Conservation (phyloP, 2,797 vertebrate genomes). For the Sebastes minor region DNA sequence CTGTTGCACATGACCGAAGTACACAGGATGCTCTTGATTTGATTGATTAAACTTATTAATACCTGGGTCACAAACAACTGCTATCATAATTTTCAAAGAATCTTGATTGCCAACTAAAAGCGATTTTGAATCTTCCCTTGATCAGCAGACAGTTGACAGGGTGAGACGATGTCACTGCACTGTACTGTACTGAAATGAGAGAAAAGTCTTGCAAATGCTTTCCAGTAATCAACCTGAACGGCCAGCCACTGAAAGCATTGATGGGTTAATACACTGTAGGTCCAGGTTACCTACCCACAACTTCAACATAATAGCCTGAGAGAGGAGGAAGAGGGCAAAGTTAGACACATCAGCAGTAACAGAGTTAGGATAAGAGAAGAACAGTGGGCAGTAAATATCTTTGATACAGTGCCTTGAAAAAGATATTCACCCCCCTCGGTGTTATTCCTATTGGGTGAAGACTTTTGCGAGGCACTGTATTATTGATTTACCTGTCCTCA, state of each 20-base stretch:
- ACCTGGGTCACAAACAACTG: neutral
- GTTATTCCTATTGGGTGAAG: neutral
- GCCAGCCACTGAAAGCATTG: conserved; percentile 71
- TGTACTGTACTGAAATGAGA: conserved; percentile 21
- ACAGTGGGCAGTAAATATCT: conserved; percentile 13
- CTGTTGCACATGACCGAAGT: neutral
- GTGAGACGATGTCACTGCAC: conserved; percentile 35
- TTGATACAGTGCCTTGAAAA: neutral
- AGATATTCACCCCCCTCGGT: neutral
- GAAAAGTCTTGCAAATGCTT: conserved; percentile 73
- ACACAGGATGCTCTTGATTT: neutral
- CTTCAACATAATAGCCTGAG: conserved; percentile 80
- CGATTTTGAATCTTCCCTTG: conserved; percentile 40
- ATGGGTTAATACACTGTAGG: conserved; percentile 14
- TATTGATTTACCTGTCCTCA: neutral
- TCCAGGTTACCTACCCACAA: conserved; percentile 81
- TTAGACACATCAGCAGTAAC: conserved; percentile 68
- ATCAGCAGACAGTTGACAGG: conserved; percentile 28
- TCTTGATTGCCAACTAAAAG: neutral
- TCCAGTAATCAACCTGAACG: conserved; percentile 31
- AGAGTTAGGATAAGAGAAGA: conserved; percentile 34
- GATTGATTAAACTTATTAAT: neutral
- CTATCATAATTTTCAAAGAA: neutral
- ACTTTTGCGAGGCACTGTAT: neutral
- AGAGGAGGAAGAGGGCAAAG: conserved; percentile 43